Evolutionary conservation across 2,888 invertebrate genomes (phyloP), one percentile per base, ranked within the genome.

Genomic region (Aplocera efformata): DNA sequence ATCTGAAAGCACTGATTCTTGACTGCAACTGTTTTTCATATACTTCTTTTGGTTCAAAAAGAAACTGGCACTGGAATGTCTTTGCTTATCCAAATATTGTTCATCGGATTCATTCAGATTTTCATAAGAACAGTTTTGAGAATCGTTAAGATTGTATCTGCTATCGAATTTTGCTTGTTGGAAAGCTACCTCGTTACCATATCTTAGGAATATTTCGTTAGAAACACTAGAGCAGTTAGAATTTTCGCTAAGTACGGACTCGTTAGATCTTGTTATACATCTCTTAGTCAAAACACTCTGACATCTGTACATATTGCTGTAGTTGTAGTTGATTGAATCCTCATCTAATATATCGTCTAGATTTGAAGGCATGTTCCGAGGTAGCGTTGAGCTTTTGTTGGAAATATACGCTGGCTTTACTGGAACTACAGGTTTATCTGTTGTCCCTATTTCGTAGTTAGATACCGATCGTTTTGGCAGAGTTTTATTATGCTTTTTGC

Each of bases 41-140:
- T 90, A 90, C 42, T 89, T 90, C 51, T 91, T 90, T 39, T 91
- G 92, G 39, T 94, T 94, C 11, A 95, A 70, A 58, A 95, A 95
- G 79, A 96, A 96, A 59, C 95, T 95, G 3, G 95, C 95, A 59
- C 94, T 93, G 26, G 93, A 94, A 32, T 91, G 91, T 21, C 91
- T 79, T 32, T 91, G 90, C 1, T 89, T 89, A 38, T 91, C 91
- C 27, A 91, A 67, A 60, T 85, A 86, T 5, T 72, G 63, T 1
- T 69, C 73, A 36, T 86, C 51, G 0, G 47, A 28, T 25, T 54
- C 88, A 28, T 88, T 66, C 0, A 89, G 58, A 38, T 89, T 89
- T 56, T 89, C 89, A 40, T 65, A 82, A 0, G 88, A 88, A 48
- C 86, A 84, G 38, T 88, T 88, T 42, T 84, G 85, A 0, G 88